These are phyloP conservation scores for Alcis repandata DNA, from an alignment of 2,888 invertebrate genomes.

Conservation along the genomic window DNA sequence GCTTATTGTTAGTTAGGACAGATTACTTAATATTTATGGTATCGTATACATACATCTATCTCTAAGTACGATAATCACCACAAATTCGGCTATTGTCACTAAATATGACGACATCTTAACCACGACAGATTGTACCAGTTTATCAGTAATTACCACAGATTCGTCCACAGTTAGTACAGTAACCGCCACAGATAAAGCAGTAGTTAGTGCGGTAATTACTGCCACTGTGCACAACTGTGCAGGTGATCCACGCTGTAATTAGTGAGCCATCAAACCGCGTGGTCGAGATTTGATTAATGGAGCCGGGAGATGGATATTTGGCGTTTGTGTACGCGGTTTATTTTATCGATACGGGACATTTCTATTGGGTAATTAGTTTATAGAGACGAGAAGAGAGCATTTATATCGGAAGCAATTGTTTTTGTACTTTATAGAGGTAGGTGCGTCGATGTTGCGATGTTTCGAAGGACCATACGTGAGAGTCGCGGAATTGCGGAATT, in stretches of 20 bases:
- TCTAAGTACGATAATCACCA: no score
- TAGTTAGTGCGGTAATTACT: slow-evolving; percentile 69
- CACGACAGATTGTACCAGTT: no score
- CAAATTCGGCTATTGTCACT: no score
- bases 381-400: neutral
- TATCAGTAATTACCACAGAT: neutral
- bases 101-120: no score
- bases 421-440: no score
- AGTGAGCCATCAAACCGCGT: slow-evolving; percentile 81
- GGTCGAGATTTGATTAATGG: slow-evolving; percentile 80
- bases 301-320: slow-evolving; percentile 45
- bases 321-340: neutral
- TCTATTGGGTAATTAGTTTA: neutral
- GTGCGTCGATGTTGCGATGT: neutral
- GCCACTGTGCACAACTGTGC: slow-evolving; percentile 52
- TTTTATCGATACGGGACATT: neutral
- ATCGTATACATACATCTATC: no score
- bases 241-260: slow-evolving; percentile 72
- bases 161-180: slow-evolving; percentile 32
- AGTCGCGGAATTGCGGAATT: neutral
- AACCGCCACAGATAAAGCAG: slow-evolving; percentile 17
- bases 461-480: neutral
- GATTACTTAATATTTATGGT: no score
- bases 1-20: no score
- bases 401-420: neutral